Evolutionary conservation across 2,113 vertebrate genomes (phyloP), one percentile per base, ranked within the genome.

Genomic region (Colius striatus): DNA sequence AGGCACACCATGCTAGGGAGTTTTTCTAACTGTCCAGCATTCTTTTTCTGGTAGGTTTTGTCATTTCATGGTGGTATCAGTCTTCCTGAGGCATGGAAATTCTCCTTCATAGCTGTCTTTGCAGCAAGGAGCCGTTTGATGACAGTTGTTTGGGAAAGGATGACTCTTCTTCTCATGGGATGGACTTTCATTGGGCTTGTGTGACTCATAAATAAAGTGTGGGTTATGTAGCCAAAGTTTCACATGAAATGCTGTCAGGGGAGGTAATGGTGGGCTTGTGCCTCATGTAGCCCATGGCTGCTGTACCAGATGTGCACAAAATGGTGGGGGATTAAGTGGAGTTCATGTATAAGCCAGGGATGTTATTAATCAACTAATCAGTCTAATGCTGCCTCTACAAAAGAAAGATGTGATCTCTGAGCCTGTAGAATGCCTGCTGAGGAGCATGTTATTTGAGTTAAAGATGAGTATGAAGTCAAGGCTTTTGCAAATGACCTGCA

Each of bases 91-190:
- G 7, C 5, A 0, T 16, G 34, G 90, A 23, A 5, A 41, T 3
- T 4, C 15, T 1, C 84, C 86, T 84, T 75, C n/a, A 0, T 94
- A 25, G 7, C 86, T 13, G 45, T 68, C 61, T 61, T 96, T 68
- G 80, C 90, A 29, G 96, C 96, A 96, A 97, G 95, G 73, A 92
- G 18, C 45, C 34, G 3, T n/a, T 75, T 30, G 63, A 14, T 60
- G 48, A 1, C 2, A 22, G 5, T 13, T 63, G 9, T 53, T 94
- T 60, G 72, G 48, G 61, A 62, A 87, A 68, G n/a, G 48, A 1
- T 50, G 57, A 0, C 16, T 55, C 20, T 43, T 55, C 20, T 43
- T 55, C n/a, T n/a, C 43, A 20, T 16, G 48, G 2, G 13, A 6
- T 17, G 32, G 51, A 21, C 18, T 77, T 32, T 16, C 10, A 1